Base-by-base conservation (phyloP, 2,113 vertebrate genomes). In the Epinephelus moara region DNA sequence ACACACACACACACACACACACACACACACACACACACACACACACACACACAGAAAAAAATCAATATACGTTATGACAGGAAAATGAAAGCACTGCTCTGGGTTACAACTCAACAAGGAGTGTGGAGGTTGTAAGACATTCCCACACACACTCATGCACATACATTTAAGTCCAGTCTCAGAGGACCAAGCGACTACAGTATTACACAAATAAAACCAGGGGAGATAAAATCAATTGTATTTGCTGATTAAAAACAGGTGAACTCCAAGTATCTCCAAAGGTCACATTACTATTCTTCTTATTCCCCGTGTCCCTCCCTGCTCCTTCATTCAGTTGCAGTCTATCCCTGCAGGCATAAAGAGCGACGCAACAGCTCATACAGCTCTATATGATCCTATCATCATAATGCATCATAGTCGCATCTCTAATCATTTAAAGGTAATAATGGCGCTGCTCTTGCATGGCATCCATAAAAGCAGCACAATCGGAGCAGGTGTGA, bases 221-320 rank as follows among this genome's bases (percentile, higher is more conserved):
- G 86, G 85, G 73, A 92, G 88, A 92, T 94, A 91, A 91, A 94
- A 93, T 94, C 94, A 94, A 94, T 94, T 91, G 92, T 93, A 93
- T 93, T 91, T 93, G 93, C 92, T 94, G 94, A 94, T 94, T 94
- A 94, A 93, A 94, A 94, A 93, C 91, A 92, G 93, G 89, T 91
- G 93, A 94, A 94, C 89, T 93, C 92, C 70, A 93, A 93, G 90
- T 91, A 92, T 92, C 92, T 94, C 87, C 81, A 92, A 92, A 94
- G 94, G 94, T 94, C 91, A 92, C 94, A 93, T 94, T 89, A 93
- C 90, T 93, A 93, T 94, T 93, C 92, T 90, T 92, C 83, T 81
- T 87, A 76, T 66, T 89, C 88, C 84, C 75, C 12, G 2, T n/a
- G 70, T 86, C 82, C 74, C 91, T 81, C 75, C 85, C 85, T 55